These are phyloP conservation scores for Clupea harengus DNA, from an alignment of 2,113 vertebrate species.

Conservation along the genomic window DNA sequence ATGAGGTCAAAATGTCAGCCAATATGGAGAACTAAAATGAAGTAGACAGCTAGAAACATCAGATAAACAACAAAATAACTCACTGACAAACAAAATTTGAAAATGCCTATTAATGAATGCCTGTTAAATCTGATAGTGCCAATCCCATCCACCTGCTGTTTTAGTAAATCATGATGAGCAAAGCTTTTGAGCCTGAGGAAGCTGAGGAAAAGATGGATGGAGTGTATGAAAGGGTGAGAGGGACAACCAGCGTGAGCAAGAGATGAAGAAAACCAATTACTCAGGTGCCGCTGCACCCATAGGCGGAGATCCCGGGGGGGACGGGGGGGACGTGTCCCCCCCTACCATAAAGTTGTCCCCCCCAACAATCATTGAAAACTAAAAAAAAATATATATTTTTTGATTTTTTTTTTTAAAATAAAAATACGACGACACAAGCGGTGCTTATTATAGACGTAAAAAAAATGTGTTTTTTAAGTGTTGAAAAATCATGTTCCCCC, in stretches of 20 bases:
- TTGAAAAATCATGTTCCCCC: too few species aligned
- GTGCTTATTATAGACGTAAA: too few species aligned
- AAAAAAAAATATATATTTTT: too few species aligned
- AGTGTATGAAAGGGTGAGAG: not conserved
- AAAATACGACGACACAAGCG: too few species aligned
- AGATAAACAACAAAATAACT: not conserved
- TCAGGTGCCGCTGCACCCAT: not conserved
- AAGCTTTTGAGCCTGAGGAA: not conserved
- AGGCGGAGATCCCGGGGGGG: too few species aligned
- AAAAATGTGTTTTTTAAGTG: too few species aligned
- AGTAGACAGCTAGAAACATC: not conserved
- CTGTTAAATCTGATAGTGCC: not conserved
- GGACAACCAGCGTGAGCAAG: not conserved
- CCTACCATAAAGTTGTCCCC: too few species aligned
- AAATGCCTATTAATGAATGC: not conserved
- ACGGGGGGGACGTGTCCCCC: too few species aligned
- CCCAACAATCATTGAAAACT: too few species aligned
- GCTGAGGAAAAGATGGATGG: too few species aligned
- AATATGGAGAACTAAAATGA: not conserved
- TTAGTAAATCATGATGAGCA: not conserved
- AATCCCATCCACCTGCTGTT: not conserved
- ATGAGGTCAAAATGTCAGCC: too few species aligned
- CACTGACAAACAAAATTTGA: not conserved
- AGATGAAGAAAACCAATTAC: not conserved
- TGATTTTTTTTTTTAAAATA: too few species aligned